phyloP scores from a whole-genome alignment of 2,113 vertebrate species.

The Oncorhynchus keta region DNA sequence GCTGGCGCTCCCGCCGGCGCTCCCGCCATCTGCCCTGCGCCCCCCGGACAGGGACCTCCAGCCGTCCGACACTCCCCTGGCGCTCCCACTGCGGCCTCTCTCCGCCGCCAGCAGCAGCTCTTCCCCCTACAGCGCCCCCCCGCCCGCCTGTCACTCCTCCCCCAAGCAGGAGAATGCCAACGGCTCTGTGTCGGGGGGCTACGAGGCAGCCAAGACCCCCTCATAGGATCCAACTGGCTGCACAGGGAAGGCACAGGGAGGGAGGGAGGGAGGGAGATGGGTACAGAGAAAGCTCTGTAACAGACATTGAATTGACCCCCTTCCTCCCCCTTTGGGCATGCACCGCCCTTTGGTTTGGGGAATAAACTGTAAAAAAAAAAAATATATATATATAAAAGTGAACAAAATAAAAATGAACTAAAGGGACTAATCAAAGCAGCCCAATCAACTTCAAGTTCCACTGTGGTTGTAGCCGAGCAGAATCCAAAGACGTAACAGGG shows the following conservation, averaged over 20 bases:
- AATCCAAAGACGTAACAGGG: constrained; percentile 70
- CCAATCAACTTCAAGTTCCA: constrained; percentile 42
- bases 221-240: constrained; percentile 68
- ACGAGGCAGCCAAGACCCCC: constrained; percentile 67
- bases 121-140: constrained; percentile 76
- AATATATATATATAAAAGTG: background rate
- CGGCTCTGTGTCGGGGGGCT: constrained; percentile 54
- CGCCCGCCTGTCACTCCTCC: constrained; percentile 72
- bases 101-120: constrained; percentile 80
- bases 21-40: constrained; percentile 79
- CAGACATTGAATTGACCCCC: no score
- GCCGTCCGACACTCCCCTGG: constrained; percentile 34
- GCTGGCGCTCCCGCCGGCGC: constrained; percentile 76
- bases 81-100: constrained; percentile 65
- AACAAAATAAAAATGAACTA: constrained; percentile 27
- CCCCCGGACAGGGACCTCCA: constrained; percentile 73
- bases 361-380: constrained; percentile 34
- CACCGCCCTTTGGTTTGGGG: constrained; percentile 11
- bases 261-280: background rate
- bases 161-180: constrained; percentile 87
- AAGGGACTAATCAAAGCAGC: constrained; percentile 36
- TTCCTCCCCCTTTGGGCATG: no score
- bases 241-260: background rate
- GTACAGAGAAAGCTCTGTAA: no score
- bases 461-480: constrained; percentile 54